Evolutionary conservation across 2,113 vertebrate genomes (phyloP).

Genomic region (Xenopus laevis): DNA sequence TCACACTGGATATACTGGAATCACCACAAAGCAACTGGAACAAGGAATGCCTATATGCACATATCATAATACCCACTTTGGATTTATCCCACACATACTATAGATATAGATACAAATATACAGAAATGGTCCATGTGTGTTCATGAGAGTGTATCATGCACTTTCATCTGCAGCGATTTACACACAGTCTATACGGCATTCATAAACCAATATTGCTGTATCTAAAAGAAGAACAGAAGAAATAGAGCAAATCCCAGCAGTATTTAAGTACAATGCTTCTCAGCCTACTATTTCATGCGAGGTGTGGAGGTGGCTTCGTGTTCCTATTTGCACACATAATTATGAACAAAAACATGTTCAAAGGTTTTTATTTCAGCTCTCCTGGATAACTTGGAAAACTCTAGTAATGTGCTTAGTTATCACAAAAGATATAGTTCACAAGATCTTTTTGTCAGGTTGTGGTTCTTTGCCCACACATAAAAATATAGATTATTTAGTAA

Average conservation of each 20-base stretch:
- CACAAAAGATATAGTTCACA: neutral
- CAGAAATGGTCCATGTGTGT: no score
- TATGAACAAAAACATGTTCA: neutral
- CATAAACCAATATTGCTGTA: neutral
- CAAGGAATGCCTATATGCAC: no score
- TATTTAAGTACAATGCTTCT: slow-evolving; percentile 8
- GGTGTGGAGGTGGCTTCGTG: slow-evolving; percentile 30
- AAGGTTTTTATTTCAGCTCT: slow-evolving; percentile 5
- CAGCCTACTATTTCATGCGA: slow-evolving; percentile 14
- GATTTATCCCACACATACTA: no score
- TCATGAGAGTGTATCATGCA: no score
- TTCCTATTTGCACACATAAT: slow-evolving; percentile 12
- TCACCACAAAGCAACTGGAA: no score
- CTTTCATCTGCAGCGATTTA: no score
- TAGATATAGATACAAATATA: no score
- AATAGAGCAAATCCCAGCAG: slow-evolving; percentile 20
- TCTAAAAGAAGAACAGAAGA: slow-evolving; percentile 28
- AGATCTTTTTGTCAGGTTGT: no score
- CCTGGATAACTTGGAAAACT: slow-evolving; percentile 1
- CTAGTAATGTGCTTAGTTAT: neutral
- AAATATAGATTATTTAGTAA: no score
- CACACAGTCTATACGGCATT: neutral
- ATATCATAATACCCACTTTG: no score
- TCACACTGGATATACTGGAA: no score
- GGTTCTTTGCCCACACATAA: no score